Evolutionary conservation across 2,888 invertebrate species (phyloP).

Genomic region (Zygogramma bicolorata): DNA sequence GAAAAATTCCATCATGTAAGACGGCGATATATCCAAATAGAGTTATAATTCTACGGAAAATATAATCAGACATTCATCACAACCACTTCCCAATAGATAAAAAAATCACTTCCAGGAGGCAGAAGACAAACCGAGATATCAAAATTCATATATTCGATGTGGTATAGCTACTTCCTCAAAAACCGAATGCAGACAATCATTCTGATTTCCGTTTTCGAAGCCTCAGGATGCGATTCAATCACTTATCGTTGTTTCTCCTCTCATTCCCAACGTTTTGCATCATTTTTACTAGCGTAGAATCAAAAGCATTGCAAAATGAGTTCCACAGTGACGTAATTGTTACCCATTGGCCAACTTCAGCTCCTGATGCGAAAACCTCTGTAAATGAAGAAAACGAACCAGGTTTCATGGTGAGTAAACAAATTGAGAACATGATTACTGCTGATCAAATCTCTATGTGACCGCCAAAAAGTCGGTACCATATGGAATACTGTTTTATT

Average conservation of each 20-base stretch:
- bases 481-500: too few species aligned
- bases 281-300: conserved; percentile 3
- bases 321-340: conserved; percentile 59
- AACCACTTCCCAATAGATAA: background rate
- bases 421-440: too few species aligned
- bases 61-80: background rate
- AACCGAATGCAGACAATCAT: background rate
- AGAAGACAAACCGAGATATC: background rate
- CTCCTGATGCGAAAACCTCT: conserved; percentile 27
- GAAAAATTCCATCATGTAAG: too few species aligned
- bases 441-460: too few species aligned
- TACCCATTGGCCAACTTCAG: conserved; percentile 56
- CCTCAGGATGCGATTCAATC: background rate
- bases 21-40: too few species aligned
- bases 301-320: conserved; percentile 37
- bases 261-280: background rate
- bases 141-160: background rate
- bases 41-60: too few species aligned
- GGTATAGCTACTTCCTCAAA: background rate
- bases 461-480: too few species aligned
- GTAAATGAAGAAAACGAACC: conserved; percentile 51
- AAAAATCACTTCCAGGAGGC: background rate
- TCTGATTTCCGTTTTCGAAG: background rate
- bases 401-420: conserved; percentile 60
- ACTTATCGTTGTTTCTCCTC: background rate